Evolutionary conservation across 2,113 vertebrate species (phyloP).

Genomic region (Malurus cyaneus): DNA sequence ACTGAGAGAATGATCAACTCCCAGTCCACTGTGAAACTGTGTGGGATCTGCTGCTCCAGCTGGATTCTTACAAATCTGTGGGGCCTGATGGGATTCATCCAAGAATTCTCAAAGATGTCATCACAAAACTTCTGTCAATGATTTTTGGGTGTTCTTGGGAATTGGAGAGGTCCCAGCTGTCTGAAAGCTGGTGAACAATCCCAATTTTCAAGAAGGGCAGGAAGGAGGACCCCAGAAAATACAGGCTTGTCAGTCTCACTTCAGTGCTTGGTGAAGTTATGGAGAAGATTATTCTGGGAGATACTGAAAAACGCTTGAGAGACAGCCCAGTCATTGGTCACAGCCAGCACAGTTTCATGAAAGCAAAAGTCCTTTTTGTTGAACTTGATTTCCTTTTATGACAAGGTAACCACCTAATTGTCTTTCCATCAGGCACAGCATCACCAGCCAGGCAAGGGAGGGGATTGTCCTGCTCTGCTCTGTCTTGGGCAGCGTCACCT

Average conservation of each 20-base stretch:
- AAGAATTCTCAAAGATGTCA: background rate
- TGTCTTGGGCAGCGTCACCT: background rate
- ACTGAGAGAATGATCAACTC: background rate
- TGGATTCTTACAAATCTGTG: background rate
- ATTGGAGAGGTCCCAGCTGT: background rate
- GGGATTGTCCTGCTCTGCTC: background rate
- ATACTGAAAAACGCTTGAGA: background rate
- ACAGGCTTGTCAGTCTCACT: background rate
- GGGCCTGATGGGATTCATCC: background rate
- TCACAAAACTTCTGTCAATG: background rate
- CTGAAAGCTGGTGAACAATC: background rate
- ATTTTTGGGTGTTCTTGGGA: background rate
- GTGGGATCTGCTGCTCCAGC: background rate
- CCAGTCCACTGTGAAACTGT: background rate
- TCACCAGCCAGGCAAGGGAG: fast-evolving
- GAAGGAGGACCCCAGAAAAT: background rate
- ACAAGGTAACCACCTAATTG: background rate
- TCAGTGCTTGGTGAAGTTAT: background rate
- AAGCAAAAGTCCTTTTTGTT: background rate
- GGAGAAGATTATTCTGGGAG: background rate
- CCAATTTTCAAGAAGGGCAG: background rate
- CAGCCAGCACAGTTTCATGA: background rate
- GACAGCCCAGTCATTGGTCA: background rate
- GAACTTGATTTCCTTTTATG: background rate
- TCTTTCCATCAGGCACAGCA: background rate